Percentiles rank a stretch among this genome's conserved stretches.
phyloP scores from a whole-genome alignment of 2,113 vertebrate genomes.

The Callaeas wilsoni region DNA sequence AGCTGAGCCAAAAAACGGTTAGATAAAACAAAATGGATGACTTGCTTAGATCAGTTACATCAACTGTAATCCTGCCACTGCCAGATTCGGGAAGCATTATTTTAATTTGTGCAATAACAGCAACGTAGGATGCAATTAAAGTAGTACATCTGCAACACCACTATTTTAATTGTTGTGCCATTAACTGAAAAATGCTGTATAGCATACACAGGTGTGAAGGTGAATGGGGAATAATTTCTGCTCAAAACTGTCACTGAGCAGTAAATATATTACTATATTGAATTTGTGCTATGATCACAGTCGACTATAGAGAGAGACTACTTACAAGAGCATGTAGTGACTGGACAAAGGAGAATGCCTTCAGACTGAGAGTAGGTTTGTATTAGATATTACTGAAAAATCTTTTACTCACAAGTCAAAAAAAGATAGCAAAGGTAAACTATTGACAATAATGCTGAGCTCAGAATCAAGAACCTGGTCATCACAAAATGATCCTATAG shows the following conservation, averaged over 20 bases:
- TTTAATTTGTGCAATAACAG: conserved; percentile 1
- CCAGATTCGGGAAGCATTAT: neutral
- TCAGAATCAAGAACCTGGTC: neutral
- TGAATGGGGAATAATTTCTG: neutral
- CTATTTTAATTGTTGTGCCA: conserved; percentile 16
- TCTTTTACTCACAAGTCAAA: neutral
- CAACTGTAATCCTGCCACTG: neutral
- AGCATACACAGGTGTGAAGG: neutral
- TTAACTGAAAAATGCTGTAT: conserved; percentile 26
- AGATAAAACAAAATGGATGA: neutral
- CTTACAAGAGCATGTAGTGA: neutral
- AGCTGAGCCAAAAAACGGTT: neutral
- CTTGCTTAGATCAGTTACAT: neutral
- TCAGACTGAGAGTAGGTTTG: neutral
- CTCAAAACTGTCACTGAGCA: neutral
- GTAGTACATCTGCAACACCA: neutral
- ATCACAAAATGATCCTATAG: neutral
- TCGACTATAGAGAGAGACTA: neutral
- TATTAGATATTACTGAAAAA: neutral
- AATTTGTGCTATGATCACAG: neutral
- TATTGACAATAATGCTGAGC: neutral
- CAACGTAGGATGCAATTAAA: neutral
- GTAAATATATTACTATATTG: neutral
- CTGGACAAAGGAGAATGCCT: neutral
- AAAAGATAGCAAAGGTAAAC: neutral